Base-by-base conservation (phyloP, 2,113 vertebrate genomes). In the Anseranas semipalmata region DNA sequence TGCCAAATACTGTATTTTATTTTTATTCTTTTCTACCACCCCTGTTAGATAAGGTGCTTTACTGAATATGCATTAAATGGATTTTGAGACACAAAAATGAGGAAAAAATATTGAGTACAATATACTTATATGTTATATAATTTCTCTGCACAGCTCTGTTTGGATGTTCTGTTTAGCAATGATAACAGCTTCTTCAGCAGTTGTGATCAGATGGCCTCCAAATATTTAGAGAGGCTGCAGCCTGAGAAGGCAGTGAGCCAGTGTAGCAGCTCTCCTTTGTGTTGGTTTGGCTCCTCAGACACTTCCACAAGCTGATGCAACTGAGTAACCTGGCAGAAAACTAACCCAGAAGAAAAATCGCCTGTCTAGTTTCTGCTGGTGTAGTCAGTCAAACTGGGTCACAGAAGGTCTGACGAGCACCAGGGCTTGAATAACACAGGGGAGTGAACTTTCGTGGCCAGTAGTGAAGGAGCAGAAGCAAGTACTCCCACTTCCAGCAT, bases 361-460 rank as follows among this genome's bases (percentile, higher is more conserved):
- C n/a, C 37, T 67, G 55, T 67, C 24, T 66, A 9, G 35, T 58
- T 72, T 93, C 85, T 90, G 56, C 27, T 89, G 73, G 65, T 70
- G n/a, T 43, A 37, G 27, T 55, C 33, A 67, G 14, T 85, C 75
- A 91, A 48, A 46, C 15, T 56, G 84, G 33, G 27, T 85, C 66
- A 58, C 33, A 43, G 52, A 48, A 93, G 35, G 65, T 66, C 67
- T 92, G 89, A 91, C 35, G 39, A 28, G 46, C 65, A 45, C 27
- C 22, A 0, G 0, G 9, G 83, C 0, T 0, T 65, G 65, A 60
- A 10, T 35, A 68, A 50, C 2, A 0, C n/a, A 74, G 30, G 17
- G 37, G 30, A 89, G 10, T 67, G 28, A 86, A 63, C 41, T 88
- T 62, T 11, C 52, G 22, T n/a, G 52, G 56, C 46, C 30, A n/a